Percentiles rank a stretch among this genome's conserved stretches.
phyloP scores from a whole-genome alignment of 2,797 vertebrate species.

The Hippocampus kuda region DNA sequence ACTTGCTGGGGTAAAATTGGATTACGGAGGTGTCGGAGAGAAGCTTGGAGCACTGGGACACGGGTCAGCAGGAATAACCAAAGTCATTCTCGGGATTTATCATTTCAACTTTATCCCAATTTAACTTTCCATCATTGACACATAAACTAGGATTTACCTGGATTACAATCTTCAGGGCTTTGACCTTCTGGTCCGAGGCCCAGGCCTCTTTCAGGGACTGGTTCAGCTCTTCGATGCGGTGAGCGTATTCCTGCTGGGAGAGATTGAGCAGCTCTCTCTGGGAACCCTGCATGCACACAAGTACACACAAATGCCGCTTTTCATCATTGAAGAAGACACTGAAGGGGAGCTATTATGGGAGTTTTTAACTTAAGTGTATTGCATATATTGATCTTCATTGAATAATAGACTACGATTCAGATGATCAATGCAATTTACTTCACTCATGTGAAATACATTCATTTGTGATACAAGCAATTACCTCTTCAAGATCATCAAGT shows the following conservation, averaged over 20 bases:
- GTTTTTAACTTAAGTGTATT: not conserved
- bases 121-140: not conserved
- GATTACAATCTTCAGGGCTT: conserved; percentile 96
- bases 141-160: conserved; percentile 67
- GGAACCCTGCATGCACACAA: conserved; percentile 72
- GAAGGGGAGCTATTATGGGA: not conserved
- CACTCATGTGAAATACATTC: not conserved
- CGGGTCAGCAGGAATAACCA: not conserved
- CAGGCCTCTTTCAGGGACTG: conserved; percentile 95
- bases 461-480: conserved; percentile 25
- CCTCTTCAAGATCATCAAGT: conserved; percentile 94
- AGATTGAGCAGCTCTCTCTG: conserved; percentile 92
- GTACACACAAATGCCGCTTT: conserved; percentile 13
- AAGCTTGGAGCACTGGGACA: conserved; percentile 87
- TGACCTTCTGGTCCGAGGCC: conserved; percentile 97
- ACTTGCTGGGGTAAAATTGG: conserved; percentile 99
- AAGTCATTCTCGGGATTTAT: not conserved
- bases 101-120: not conserved
- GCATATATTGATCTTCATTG: too few species aligned
- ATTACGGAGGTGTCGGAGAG: conserved; percentile 94
- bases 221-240: conserved; percentile 93
- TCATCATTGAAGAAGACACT: not conserved
- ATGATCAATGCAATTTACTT: too few species aligned
- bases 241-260: conserved; percentile 94
- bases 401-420: too few species aligned